Conservation (phyloP, 2,888 invertebrate genomes). For the Troides oblongomaculatus region DNA sequence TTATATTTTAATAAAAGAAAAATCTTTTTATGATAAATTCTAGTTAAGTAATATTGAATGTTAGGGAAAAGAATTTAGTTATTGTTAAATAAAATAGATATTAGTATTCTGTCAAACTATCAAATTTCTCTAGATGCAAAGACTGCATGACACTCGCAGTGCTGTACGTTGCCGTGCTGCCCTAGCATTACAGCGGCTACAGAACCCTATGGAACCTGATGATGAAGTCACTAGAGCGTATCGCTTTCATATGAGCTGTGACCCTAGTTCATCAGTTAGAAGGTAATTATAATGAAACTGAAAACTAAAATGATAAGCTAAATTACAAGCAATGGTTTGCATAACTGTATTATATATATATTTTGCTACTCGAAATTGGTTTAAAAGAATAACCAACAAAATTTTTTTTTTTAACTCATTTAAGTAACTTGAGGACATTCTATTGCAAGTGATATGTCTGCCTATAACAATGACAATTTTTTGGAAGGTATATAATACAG, state of each 20-base stretch:
- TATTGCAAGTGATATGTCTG: too few relatives aligned
- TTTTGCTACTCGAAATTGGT: background rate
- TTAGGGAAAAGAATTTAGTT: background rate
- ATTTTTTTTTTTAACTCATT: too few relatives aligned
- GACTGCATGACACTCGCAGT: constrained; percentile 84
- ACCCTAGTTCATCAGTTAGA: constrained; percentile 88
- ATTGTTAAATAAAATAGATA: background rate
- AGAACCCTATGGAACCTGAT: constrained; percentile 86
- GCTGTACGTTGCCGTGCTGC: constrained; percentile 90
- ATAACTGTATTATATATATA: background rate
- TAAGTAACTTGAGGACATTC: too few relatives aligned
- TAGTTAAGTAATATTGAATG: too few relatives aligned
- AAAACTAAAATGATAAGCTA: too few relatives aligned
- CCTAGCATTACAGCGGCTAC: constrained; percentile 87
- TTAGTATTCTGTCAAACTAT: background rate
- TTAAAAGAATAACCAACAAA: too few relatives aligned
- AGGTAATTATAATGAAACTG: constrained; percentile 43
- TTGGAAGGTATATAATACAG: too few relatives aligned
- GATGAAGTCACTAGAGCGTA: constrained; percentile 88
- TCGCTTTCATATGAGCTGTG: constrained; percentile 84
- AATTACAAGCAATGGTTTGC: too few relatives aligned
- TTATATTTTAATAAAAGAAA: too few relatives aligned
- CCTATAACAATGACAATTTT: too few relatives aligned
- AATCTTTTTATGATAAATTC: too few relatives aligned
- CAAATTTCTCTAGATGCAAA: constrained; percentile 53